Evolutionary conservation across 2,113 vertebrate species (phyloP), one percentile per base, ranked within the genome.

Genomic region (Geococcyx californianus): DNA sequence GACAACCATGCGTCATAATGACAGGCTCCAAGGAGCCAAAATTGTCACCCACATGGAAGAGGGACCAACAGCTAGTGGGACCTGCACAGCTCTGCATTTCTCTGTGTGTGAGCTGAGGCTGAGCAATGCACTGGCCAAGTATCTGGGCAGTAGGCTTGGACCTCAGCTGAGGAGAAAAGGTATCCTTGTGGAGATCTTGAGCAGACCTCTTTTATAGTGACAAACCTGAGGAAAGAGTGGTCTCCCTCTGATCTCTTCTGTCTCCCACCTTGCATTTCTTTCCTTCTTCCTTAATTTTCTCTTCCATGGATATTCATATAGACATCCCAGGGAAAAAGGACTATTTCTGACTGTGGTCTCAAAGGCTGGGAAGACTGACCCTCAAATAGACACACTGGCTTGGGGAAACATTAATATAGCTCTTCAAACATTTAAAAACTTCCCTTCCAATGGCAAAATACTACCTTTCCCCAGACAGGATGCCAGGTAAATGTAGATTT

Each of bases 1-100:
- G 33, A 55, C 52, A 77, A 42, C 47, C 1, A 0, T 6, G 3
- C 1, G 5, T n/a, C 33, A 75, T 0, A 2, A 31, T 44, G 42
- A 31, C 11, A 47, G 31, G 58, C 8, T 25, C 11, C 45, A 63
- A 38, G 34, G 72, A 74, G 58, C 11, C 36, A 40, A 72, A 87
- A 59, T 2, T 25, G 26, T 49, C 58, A 24, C 38, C 38, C 3
- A 0, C 28, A 38, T 0, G 1, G 36, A 85, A 87, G 23, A 54
- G 45, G 10, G 23, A 66, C 23, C 60, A 76, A 55, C 24, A 84
- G 33, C 13, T 16, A 62, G 18, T 7, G 34, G 25, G 31, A 73
- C 29, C 24, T 20, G 28, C 1, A 16, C 33, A 55, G 42, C 21
- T 62, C 42, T 2, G 0, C 24, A 20, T 26, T 36, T 40, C 42